Evolutionary conservation across 2,888 invertebrate genomes (phyloP).

Genomic region (Scaeva pyrastri): DNA sequence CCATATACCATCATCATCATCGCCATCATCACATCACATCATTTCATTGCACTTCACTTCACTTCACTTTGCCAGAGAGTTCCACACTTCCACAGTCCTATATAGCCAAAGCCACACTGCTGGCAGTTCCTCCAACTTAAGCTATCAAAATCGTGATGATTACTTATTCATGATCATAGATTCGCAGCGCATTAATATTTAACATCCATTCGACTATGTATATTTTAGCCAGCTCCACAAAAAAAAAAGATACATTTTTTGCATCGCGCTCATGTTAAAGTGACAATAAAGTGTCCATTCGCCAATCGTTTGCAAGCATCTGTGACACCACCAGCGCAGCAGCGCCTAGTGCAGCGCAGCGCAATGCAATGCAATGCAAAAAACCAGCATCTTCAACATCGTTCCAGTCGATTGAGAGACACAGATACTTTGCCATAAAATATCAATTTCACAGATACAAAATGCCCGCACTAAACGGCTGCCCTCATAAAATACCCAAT

Average conservation of each 20-base stretch:
- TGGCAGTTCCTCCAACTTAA: not conserved
- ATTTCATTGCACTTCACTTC: constrained; percentile 28
- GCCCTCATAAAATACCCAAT: constrained; percentile 76
- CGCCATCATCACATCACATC: constrained; percentile 26
- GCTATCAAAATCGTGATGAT: constrained; percentile 70
- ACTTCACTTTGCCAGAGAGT: not conserved
- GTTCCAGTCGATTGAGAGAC: constrained; percentile 77
- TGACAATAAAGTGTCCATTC: constrained; percentile 78
- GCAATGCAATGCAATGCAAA: too few relatives aligned
- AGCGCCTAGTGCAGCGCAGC: constrained; percentile 47
- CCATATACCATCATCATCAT: constrained; percentile 35
- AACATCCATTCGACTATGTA: constrained; percentile 64
- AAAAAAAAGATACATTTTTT: constrained; percentile 50
- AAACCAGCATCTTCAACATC: constrained; percentile 41
- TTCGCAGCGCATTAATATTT: constrained; percentile 75
- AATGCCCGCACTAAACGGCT: constrained; percentile 67
- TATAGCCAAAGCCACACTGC: not conserved
- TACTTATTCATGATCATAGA: constrained; percentile 74
- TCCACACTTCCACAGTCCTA: not conserved
- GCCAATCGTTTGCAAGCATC: constrained; percentile 73
- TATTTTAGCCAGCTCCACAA: constrained; percentile 15
- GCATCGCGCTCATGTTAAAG: constrained; percentile 54
- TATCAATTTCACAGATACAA: constrained; percentile 73
- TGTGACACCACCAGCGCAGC: constrained; percentile 61
- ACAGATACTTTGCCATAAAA: constrained; percentile 52